Evolutionary conservation across 2,888 invertebrate species (phyloP).

Genomic region (Acleris holmiana): DNA sequence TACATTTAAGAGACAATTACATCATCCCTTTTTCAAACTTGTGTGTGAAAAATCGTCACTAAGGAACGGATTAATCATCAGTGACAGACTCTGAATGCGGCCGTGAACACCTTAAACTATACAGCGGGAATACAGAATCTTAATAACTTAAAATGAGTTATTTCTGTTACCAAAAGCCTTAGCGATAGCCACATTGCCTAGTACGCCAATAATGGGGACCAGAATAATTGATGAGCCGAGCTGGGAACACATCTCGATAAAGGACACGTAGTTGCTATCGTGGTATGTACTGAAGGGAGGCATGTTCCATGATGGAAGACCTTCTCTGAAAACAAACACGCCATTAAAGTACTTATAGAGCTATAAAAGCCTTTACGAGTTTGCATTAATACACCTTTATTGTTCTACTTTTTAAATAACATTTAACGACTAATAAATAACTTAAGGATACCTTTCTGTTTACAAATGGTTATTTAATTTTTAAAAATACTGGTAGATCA

Average conservation of each 20-base stretch:
- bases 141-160: neutral
- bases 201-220: slow-evolving; percentile 94
- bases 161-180: slow-evolving; percentile 93
- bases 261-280: slow-evolving; percentile 84
- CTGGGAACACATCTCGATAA: slow-evolving; percentile 89
- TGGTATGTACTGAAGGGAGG: slow-evolving; percentile 89
- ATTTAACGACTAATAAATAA: too few species aligned
- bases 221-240: slow-evolving; percentile 93
- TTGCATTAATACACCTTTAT: too few species aligned
- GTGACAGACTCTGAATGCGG: too few species aligned
- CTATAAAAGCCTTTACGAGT: too few species aligned
- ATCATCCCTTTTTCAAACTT: too few species aligned
- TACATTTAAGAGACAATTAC: too few species aligned
- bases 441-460: too few species aligned
- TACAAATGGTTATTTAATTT: too few species aligned
- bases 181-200: slow-evolving; percentile 97
- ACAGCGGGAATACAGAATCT: neutral
- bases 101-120: neutral
- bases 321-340: slow-evolving; percentile 78
- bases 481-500: too few species aligned
- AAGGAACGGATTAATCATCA: too few species aligned
- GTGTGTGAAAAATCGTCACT: too few species aligned
- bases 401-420: too few species aligned
- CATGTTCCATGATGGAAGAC: slow-evolving; percentile 87
- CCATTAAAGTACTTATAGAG: neutral